Percentiles rank a stretch among this genome's conserved stretches.
These are phyloP conservation scores for Drosophila arawakana DNA, from an alignment of 1,140 invertebrate species.

Conservation along the genomic window DNA sequence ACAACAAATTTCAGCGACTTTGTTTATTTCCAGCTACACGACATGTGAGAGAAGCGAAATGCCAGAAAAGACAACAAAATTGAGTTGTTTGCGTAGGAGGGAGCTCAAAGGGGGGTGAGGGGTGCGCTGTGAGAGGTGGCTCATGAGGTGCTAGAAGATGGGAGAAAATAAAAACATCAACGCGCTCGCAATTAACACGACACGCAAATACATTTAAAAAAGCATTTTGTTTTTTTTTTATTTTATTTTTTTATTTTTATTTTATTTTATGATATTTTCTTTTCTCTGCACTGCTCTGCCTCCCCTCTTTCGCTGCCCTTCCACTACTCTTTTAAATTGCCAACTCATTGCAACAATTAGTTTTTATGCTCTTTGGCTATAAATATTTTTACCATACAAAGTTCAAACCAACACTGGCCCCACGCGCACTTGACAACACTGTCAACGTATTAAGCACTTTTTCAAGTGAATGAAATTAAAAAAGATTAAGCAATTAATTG, in stretches of 20 bases:
- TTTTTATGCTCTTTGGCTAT: constrained; percentile 26
- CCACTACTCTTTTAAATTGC: constrained; percentile 26
- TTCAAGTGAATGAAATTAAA: not conserved
- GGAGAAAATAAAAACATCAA: constrained; percentile 64
- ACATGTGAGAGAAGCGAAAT: constrained; percentile 16
- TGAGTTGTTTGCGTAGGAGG: constrained; percentile 7
- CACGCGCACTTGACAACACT: constrained; percentile 9
- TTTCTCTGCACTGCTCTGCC: not conserved
- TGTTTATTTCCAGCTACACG: constrained; percentile 17
- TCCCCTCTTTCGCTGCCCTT: not conserved
- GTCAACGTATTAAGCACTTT: not conserved
- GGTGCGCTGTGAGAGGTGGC: not conserved
- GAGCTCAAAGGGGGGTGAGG: not conserved
- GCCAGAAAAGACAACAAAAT: constrained; percentile 9
- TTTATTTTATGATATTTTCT: constrained; percentile 8
- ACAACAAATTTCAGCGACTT: constrained; percentile 16
- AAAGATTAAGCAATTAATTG: constrained; percentile 8
- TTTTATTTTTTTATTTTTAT: not conserved
- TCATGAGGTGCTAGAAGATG: constrained; percentile 4
- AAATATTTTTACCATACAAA: constrained; percentile 1
- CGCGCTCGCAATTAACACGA: constrained; percentile 59
- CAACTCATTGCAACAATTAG: constrained; percentile 59
- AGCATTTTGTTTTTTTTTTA: not conserved
- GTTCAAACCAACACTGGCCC: constrained; percentile 6
- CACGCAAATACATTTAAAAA: constrained; percentile 59